phyloP scores from a whole-genome alignment of 2,797 vertebrate species.

The Psittacula echo region DNA sequence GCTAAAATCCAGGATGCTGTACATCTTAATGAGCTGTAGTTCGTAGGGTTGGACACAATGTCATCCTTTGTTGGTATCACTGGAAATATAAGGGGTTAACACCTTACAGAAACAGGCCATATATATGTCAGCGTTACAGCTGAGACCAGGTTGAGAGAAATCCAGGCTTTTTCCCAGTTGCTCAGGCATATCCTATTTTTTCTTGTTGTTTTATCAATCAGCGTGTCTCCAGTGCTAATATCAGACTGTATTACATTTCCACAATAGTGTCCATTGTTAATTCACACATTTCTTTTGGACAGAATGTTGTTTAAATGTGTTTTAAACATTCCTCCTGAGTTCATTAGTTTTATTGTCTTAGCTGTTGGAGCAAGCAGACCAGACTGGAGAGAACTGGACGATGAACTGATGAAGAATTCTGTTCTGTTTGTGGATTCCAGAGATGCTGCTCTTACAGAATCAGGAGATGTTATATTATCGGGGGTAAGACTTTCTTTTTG shows the following conservation, averaged over 20 bases:
- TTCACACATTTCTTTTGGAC: background rate
- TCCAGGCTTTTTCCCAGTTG: background rate
- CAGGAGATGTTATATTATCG: conserved; percentile 92
- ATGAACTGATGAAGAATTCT: conserved; percentile 86
- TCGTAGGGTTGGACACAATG: background rate
- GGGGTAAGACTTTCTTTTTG: conserved; percentile 77
- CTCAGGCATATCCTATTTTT: background rate
- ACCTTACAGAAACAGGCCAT: background rate
- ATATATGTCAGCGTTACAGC: background rate
- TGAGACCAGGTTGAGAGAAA: background rate
- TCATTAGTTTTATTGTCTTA: conserved; percentile 49
- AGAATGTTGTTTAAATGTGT: background rate
- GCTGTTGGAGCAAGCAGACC: conserved; percentile 93
- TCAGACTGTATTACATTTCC: background rate
- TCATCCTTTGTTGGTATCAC: background rate
- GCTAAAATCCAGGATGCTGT: background rate
- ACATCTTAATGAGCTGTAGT: background rate
- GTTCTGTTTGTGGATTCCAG: conserved; percentile 91
- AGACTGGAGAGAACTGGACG: conserved; percentile 92
- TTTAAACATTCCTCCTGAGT: background rate
- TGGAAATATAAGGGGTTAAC: background rate
- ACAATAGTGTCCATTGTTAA: background rate
- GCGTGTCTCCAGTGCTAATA: background rate
- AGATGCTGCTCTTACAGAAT: conserved; percentile 87
- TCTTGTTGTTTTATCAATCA: background rate